Evolutionary conservation across 64 coral and sea anemone species (phyloP).

Genomic region (Trachythela sp.): DNA sequence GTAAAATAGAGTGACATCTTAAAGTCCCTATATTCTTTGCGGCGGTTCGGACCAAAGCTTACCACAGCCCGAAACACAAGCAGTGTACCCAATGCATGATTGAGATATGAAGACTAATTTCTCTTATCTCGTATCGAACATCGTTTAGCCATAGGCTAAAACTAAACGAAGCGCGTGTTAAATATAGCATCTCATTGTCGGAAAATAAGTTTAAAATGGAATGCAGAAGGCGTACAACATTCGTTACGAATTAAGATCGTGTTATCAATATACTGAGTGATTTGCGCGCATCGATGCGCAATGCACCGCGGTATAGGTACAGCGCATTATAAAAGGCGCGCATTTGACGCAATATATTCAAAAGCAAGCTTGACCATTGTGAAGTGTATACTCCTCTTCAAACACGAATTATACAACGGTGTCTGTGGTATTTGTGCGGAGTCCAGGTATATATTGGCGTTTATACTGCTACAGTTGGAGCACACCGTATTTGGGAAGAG

Average conservation of each 20-base stretch:
- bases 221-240: background rate
- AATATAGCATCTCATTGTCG: conserved; percentile 6
- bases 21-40: too few species aligned
- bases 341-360: background rate
- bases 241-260: background rate
- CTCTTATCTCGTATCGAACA: background rate
- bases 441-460: too few species aligned
- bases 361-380: background rate
- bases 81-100: background rate
- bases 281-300: background rate
- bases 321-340: background rate
- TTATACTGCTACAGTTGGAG: background rate
- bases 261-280: background rate
- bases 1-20: too few species aligned
- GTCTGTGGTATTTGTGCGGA: too few species aligned
- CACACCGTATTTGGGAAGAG: background rate
- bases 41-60: too few species aligned
- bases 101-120: background rate
- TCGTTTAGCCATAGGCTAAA: background rate
- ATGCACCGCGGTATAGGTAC: background rate
- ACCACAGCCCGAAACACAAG: too few species aligned
- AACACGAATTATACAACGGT: too few species aligned
- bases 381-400: too few species aligned
- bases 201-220: background rate
- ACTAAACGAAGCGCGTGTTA: background rate